phyloP scores from a whole-genome alignment of 2,113 vertebrate genomes.

The Mustela lutreola region DNA sequence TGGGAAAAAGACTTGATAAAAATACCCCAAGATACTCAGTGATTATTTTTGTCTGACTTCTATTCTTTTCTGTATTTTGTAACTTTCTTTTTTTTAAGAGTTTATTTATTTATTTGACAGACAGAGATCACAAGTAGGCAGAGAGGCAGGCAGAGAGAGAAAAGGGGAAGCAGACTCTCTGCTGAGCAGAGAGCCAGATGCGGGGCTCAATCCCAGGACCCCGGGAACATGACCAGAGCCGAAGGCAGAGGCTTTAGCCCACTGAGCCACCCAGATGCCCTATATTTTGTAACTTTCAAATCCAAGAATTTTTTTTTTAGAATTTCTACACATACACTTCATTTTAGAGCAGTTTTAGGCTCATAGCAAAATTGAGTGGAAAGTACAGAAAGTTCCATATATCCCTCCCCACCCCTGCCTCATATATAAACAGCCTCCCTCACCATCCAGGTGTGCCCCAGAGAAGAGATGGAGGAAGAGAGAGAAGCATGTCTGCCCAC shows the following conservation, averaged over 20 bases:
- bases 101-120: too few relatives aligned
- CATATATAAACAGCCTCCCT: background rate
- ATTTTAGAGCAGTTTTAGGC: background rate
- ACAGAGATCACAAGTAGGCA: too few relatives aligned
- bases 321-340: background rate
- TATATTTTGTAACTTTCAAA: conserved; percentile 2
- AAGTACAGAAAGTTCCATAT: background rate
- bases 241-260: too few relatives aligned
- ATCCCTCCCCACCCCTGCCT: accelerated
- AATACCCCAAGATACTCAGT: background rate
- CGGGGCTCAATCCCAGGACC: too few relatives aligned
- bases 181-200: too few relatives aligned
- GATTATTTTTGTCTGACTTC: background rate
- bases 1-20: background rate
- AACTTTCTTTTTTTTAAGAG: too few relatives aligned
- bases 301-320: background rate
- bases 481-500: background rate
- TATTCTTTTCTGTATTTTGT: background rate
- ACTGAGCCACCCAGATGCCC: too few relatives aligned
- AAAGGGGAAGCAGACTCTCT: too few relatives aligned
- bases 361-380: background rate
- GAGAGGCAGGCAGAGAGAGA: too few relatives aligned
- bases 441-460: background rate
- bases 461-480: background rate
- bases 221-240: too few relatives aligned